These are phyloP conservation scores for Maniola jurtina DNA, from an alignment of 1,140 invertebrate genomes.

Conservation along the genomic window DNA sequence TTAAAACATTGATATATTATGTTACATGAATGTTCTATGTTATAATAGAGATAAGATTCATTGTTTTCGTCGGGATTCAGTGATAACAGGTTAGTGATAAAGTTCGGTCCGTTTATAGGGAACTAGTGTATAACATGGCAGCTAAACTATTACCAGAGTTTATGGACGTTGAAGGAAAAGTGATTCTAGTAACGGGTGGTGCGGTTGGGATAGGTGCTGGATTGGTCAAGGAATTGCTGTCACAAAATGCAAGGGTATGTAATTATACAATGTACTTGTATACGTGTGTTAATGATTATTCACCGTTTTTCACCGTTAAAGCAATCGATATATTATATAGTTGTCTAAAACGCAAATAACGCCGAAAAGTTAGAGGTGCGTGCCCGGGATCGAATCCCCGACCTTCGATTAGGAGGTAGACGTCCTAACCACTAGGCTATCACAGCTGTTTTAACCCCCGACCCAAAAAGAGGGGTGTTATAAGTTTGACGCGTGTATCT, in stretches of 20 bases:
- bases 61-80: constrained; percentile 5
- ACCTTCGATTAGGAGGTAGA: too few species aligned
- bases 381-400: too few species aligned
- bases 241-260: constrained; percentile 60
- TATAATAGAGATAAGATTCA: background rate
- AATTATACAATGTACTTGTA: background rate
- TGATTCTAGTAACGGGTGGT: constrained; percentile 64
- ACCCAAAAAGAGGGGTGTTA: too few species aligned
- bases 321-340: too few species aligned
- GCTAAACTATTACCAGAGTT: background rate
- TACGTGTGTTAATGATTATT: too few species aligned
- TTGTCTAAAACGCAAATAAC: too few species aligned
- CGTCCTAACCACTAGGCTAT: too few species aligned
- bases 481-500: too few species aligned
- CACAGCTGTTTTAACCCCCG: too few species aligned
- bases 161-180: constrained; percentile 53
- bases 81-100: background rate
- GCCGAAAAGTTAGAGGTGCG: too few species aligned
- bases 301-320: too few species aligned
- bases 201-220: constrained; percentile 61
- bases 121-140: background rate
- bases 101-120: background rate
- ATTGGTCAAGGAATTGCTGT: constrained; percentile 46
- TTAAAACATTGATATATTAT: too few species aligned
- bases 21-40: background rate